phyloP scores from a whole-genome alignment of 2,888 invertebrate genomes.

The Hartigia nigra region DNA sequence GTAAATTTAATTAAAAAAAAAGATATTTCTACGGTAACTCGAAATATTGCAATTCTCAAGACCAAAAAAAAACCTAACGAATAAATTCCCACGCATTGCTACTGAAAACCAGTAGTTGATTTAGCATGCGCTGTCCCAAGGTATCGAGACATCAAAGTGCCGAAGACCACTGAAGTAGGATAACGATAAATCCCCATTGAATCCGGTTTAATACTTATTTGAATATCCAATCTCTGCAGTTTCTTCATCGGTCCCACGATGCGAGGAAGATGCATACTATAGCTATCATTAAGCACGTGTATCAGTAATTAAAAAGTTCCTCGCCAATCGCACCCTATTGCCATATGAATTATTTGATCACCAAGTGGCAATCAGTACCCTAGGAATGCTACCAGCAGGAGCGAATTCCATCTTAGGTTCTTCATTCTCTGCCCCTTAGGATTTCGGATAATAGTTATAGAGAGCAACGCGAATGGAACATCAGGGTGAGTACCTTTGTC shows the following conservation, averaged over 20 bases:
- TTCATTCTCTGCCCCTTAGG: conserved; percentile 22
- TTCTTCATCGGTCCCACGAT: neutral
- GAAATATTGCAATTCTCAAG: neutral
- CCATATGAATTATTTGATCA: neutral
- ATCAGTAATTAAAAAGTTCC: neutral
- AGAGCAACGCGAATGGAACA: conserved; percentile 40
- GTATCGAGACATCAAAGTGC: neutral
- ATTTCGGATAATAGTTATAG: conserved; percentile 25
- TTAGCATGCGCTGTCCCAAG: neutral
- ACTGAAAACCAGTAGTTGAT: neutral
- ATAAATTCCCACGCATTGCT: neutral
- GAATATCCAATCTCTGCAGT: neutral
- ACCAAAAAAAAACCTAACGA: neutral
- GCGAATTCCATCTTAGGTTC: neutral
- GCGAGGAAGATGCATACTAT: neutral
- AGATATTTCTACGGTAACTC: neutral
- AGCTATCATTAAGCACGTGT: neutral
- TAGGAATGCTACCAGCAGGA: neutral
- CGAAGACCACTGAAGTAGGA: neutral
- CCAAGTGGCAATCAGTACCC: neutral
- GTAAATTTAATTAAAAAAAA: too few species aligned
- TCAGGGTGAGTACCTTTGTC: conserved; percentile 49
- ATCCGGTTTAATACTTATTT: neutral
- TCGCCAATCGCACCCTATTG: neutral
- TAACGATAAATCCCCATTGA: neutral